Base-by-base conservation (phyloP, 2,888 invertebrate genomes). In the Epistrophe eligans region DNA sequence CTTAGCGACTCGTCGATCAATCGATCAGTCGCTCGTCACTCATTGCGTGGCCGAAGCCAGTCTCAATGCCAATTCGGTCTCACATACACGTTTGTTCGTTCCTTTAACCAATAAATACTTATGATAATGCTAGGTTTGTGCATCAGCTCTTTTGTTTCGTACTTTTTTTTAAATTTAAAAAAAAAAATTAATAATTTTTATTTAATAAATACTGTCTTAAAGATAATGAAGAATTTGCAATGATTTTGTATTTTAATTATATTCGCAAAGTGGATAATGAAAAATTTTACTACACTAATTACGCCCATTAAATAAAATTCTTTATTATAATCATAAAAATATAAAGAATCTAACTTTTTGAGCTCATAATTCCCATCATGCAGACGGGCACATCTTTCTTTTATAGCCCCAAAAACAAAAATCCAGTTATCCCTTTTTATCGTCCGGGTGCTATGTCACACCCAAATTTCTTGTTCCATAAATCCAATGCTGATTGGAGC, bases 401-500 rank as follows among this genome's bases (percentile, higher is more conserved):
- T 76, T 64, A 64, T 58, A 32, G 38, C 17, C 15, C 15, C 15
- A 83, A 38, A 5, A 32, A 64, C 55, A 57, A 62, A 70, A 74
- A 73, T 57, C 19, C 19, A 58, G 71, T 80, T 84, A 76, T 84
- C 71, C 80, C 40, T 76, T 80, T 79, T 76, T 79, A 79, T 79
- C 43, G 74, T 71, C 40, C 43, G 71, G 71, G 38, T 71, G 48
- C 66, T 84, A 71, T 80, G 76, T 84, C 84, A 80, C 79, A 84
- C 84, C 79, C 79, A 84, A 66, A 80, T 76, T 79, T 50, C 52
- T 71, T 79, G 50, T 84, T 80, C 66, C 84, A 84, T 80, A 84
- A 84, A 84, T 80, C 71, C 84, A 15, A 35, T 76, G 76, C 71
- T 84, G 84, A 84, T 84, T 79, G 80, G 76, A 64, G 79, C 76